Conservation (phyloP, 2,888 invertebrate species). For the Metalampra italica region DNA sequence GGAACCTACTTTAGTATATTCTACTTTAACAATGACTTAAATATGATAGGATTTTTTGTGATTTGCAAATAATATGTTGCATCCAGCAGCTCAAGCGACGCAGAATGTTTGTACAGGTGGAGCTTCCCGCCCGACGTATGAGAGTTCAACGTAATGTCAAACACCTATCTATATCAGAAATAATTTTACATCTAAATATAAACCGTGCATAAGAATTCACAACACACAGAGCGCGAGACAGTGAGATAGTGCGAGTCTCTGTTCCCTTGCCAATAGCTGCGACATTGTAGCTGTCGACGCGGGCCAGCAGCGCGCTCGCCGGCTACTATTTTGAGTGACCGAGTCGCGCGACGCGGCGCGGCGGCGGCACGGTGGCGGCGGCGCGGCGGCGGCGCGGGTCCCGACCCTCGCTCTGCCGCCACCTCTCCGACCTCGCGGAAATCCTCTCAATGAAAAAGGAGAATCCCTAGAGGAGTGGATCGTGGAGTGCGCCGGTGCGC, state of each 20-base stretch:
- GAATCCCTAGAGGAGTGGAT: slow-evolving; percentile 34
- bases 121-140: slow-evolving; percentile 73
- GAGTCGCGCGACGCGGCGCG: slow-evolving; percentile 23
- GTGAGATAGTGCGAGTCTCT: slow-evolving; percentile 76
- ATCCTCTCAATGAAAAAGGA: slow-evolving; percentile 43
- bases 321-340: slow-evolving; percentile 63
- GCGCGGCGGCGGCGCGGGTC: slow-evolving; percentile 7
- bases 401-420: slow-evolving; percentile 16
- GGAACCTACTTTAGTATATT: too few species aligned
- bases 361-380: slow-evolving; percentile 1
- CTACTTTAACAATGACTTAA: too few species aligned
- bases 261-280: slow-evolving; percentile 75
- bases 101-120: slow-evolving; percentile 71
- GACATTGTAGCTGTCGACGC: slow-evolving; percentile 76
- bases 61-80: background rate
- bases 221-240: slow-evolving; percentile 76
- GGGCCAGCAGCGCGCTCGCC: slow-evolving; percentile 55
- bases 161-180: slow-evolving; percentile 78
- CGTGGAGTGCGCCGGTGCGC: slow-evolving; percentile 31
- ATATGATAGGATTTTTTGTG: background rate
- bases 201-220: slow-evolving; percentile 77
- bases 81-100: slow-evolving; percentile 4
- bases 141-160: slow-evolving; percentile 79
- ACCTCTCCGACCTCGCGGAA: slow-evolving; percentile 1
- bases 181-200: slow-evolving; percentile 75